phyloP scores from a whole-genome alignment of 2,113 vertebrate species.

The Dipodomys merriami region DNA sequence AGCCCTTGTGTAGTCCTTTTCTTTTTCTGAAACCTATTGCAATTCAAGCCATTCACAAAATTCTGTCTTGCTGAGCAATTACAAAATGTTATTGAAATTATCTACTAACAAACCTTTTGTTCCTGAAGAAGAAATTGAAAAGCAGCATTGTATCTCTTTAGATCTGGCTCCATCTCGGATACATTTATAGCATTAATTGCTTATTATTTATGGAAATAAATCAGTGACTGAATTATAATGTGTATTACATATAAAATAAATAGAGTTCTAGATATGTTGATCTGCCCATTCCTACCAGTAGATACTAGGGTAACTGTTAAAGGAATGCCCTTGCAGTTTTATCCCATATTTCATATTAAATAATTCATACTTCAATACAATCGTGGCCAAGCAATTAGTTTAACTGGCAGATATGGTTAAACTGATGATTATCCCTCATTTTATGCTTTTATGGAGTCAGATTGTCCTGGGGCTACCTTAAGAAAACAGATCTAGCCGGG shows the following conservation, averaged over 20 bases:
- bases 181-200: neutral
- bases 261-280: neutral
- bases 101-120: neutral
- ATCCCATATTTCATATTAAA: too few relatives aligned
- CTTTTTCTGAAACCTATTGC: neutral
- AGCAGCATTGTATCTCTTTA: neutral
- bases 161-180: neutral
- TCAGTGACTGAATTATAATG: constrained; percentile 1
- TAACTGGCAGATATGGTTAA: too few relatives aligned
- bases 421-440: too few relatives aligned
- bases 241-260: neutral
- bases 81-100: neutral
- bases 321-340: too few relatives aligned
- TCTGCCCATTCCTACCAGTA: too few relatives aligned
- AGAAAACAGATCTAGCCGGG: too few relatives aligned
- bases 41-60: neutral
- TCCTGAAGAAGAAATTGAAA: neutral
- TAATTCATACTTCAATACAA: too few relatives aligned
- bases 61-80: neutral
- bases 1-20: neutral
- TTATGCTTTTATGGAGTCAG: too few relatives aligned
- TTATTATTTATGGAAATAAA: neutral
- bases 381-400: too few relatives aligned
- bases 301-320: too few relatives aligned
- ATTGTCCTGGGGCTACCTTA: too few relatives aligned